phyloP scores from a whole-genome alignment of 1,140 invertebrate genomes.

The Drosophila gunungcola region DNA sequence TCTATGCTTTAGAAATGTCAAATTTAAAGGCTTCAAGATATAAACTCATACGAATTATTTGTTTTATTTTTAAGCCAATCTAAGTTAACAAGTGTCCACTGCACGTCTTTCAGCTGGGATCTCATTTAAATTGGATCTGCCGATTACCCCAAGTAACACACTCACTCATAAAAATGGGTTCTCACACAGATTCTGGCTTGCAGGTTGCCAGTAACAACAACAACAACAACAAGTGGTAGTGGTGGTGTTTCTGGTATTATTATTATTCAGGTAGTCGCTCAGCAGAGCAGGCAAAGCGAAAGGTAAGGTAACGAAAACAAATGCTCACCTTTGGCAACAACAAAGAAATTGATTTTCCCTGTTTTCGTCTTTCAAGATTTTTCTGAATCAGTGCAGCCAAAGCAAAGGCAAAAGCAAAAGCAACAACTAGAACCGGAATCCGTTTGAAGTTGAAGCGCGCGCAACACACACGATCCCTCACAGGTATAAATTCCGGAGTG shows the following conservation, averaged over 20 bases:
- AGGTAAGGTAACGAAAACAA: slow-evolving; percentile 61
- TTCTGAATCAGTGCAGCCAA: slow-evolving; percentile 68
- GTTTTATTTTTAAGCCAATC: neutral
- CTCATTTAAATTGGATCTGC: slow-evolving; percentile 75
- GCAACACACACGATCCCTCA: slow-evolving; percentile 19
- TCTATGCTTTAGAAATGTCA: too few relatives aligned
- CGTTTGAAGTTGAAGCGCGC: slow-evolving; percentile 72
- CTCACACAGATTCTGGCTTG: slow-evolving; percentile 22
- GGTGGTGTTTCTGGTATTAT: neutral
- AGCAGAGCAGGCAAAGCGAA: slow-evolving; percentile 10
- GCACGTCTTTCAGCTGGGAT: slow-evolving; percentile 41
- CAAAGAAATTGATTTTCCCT: slow-evolving; percentile 82
- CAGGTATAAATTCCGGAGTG: slow-evolving; percentile 1
- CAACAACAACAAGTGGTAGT: neutral
- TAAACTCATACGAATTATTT: too few relatives aligned
- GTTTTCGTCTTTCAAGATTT: slow-evolving; percentile 46
- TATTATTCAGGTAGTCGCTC: slow-evolving; percentile 52
- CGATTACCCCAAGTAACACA: slow-evolving; percentile 40
- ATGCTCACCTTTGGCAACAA: slow-evolving; percentile 49
- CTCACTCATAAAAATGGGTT: slow-evolving; percentile 14
- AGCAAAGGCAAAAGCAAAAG: neutral
- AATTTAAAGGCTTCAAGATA: too few relatives aligned
- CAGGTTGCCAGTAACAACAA: slow-evolving; percentile 12
- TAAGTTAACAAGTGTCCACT: slow-evolving; percentile 25
- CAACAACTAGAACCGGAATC: slow-evolving; percentile 68